Evolutionary conservation across 2,888 invertebrate species (phyloP), one percentile per base, ranked within the genome.

Genomic region (Caenorhabditis sp.): DNA sequence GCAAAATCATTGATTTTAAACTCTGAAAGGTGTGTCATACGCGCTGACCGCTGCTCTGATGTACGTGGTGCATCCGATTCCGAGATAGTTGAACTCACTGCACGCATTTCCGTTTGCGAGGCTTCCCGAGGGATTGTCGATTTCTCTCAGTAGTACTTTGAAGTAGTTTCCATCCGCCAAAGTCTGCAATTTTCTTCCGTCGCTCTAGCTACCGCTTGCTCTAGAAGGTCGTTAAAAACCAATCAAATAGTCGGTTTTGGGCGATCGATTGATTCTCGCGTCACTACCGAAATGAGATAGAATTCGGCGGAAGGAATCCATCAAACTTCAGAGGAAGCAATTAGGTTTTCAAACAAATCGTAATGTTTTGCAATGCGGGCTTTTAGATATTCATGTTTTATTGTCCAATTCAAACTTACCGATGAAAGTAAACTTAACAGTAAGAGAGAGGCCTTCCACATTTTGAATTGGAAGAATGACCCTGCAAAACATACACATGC

Each of bases 111-210:
- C 74, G 26, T 63, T 37, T 7, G 17, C 8, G 27, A 71, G 39
- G 5, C 58, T 68, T 43, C 80, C 80, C 2, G 77, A 61, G 17
- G 80, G 77, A 62, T 77, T 77, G 37, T 80, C 80, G 20, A 75
- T 63, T 11, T 63, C 62, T 15, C 68, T 48, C 22, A 75, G 63
- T 3, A 75, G 58, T 7, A 75, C 66, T 53, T 63, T 32, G 30
- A 75, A 63, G 26, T 35, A 62, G 17, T 50, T 39, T 2, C 39
- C 26, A n/a, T 53, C 45, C 8, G 48, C 63, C 9, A 39, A 22
- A 8, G 58, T 35, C 68, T 68, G 52, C 41, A 68, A 58, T n/a
- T 20, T 27, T n/a, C n/a, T 30, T 22, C 6, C n/a, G n/a, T n/a
- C n/a, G n/a, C n/a, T n/a, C 52, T 63, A 2, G 17, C 15, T 50